Conservation (phyloP, 2,888 invertebrate genomes). For the Caenorhabditis becei region DNA sequence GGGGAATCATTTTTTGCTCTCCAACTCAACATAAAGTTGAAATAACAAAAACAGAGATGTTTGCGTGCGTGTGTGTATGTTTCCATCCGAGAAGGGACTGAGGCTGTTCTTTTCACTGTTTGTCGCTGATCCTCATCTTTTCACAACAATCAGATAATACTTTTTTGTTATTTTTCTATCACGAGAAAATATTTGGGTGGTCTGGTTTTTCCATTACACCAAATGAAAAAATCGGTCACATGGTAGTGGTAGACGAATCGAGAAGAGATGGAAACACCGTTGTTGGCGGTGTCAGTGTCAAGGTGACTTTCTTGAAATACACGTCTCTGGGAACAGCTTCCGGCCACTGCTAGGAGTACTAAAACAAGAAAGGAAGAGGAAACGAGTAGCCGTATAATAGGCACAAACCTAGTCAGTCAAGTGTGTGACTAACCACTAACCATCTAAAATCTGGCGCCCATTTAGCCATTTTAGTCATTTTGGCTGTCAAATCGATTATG, state of each 20-base stretch:
- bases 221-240: slow-evolving; percentile 20
- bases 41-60: slow-evolving; percentile 41
- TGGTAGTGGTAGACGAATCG: slow-evolving; percentile 1
- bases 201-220: slow-evolving; percentile 52
- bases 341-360: slow-evolving; percentile 14
- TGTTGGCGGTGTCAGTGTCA: slow-evolving; percentile 12
- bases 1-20: slow-evolving; percentile 19
- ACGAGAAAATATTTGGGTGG: slow-evolving; percentile 9
- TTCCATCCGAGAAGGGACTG: background rate
- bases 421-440: slow-evolving; percentile 27
- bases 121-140: slow-evolving; percentile 11
- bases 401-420: slow-evolving; percentile 32
- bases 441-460: slow-evolving; percentile 57
- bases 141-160: slow-evolving; percentile 37
- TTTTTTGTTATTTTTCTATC: slow-evolving; percentile 52
- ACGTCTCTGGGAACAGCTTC: no score
- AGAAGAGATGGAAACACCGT: slow-evolving; percentile 32
- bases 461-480: slow-evolving; percentile 59
- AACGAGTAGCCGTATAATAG: slow-evolving; percentile 19
- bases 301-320: slow-evolving; percentile 10
- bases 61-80: background rate
- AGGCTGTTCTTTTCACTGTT: background rate
- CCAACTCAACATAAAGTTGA: background rate
- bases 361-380: background rate
- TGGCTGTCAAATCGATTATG: slow-evolving; percentile 59